phyloP scores from a whole-genome alignment of 2,888 invertebrate species.

The Hermaeophaga mercurialis region DNA sequence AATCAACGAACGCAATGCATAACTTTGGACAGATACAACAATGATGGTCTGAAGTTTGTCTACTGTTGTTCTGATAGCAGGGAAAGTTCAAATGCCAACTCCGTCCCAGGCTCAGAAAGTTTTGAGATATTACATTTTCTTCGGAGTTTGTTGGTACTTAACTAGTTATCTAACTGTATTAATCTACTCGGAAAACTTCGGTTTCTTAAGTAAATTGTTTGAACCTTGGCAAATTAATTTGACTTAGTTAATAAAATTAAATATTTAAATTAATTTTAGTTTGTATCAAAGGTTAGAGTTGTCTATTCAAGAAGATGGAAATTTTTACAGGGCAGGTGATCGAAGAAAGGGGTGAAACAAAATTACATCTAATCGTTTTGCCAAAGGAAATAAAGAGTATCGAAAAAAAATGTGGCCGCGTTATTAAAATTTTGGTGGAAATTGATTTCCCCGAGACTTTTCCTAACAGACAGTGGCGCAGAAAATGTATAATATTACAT shows the following conservation, averaged over 20 bases:
- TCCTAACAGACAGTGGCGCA: constrained; percentile 15
- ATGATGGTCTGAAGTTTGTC: constrained; percentile 23
- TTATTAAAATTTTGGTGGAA: constrained; percentile 27
- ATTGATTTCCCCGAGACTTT: constrained; percentile 25
- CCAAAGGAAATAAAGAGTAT: constrained; percentile 18
- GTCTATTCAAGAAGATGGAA: too few relatives aligned
- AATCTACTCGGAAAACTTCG: background rate
- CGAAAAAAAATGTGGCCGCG: constrained; percentile 17
- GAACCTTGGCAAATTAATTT: too few relatives aligned
- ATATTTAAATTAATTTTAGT: too few relatives aligned
- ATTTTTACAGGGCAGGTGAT: too few relatives aligned
- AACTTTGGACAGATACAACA: constrained; percentile 22
- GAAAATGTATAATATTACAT: too few relatives aligned
- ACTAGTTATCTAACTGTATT: constrained; percentile 10
- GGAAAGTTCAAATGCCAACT: constrained; percentile 19
- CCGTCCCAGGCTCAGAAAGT: background rate
- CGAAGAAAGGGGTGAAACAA: constrained; percentile 20
- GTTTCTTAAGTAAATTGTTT: background rate
- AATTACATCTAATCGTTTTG: constrained; percentile 21
- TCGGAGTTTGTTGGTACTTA: constrained; percentile 7
- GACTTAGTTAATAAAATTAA: too few relatives aligned
- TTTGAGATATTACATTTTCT: constrained; percentile 8
- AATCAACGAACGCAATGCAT: constrained; percentile 10
- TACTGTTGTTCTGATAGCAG: constrained; percentile 18
- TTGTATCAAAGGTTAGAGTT: too few relatives aligned